Evolutionary conservation across 1,140 invertebrate genomes (phyloP).

Genomic region (Bombus haemorrhoidalis): DNA sequence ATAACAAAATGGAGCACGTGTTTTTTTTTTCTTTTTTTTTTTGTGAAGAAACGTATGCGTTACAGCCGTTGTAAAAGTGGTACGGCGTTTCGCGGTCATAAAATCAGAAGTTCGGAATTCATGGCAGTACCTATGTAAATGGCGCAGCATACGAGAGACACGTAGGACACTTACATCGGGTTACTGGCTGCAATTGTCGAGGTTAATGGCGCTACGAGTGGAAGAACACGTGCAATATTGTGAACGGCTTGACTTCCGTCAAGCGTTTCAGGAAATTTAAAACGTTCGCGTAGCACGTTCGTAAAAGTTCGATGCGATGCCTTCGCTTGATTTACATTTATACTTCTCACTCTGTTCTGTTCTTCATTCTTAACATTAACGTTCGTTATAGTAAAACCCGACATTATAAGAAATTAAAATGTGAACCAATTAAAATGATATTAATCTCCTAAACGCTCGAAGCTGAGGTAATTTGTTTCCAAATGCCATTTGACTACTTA

Average conservation of each 20-base stretch:
- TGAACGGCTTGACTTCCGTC: not conserved
- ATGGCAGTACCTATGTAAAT: not conserved
- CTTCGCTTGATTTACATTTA: not conserved
- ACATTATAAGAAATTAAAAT: too few species aligned
- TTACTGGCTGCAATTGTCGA: constrained; percentile 20
- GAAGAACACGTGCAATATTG: constrained; percentile 14
- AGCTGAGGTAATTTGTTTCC: too few species aligned
- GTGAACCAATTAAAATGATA: too few species aligned
- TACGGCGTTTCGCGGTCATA: not conserved
- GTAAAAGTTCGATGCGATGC: not conserved
- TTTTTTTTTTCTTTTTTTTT: too few species aligned
- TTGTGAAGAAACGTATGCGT: too few species aligned
- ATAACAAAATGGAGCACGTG: too few species aligned
- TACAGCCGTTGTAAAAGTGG: too few species aligned
- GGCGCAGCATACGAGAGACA: not conserved
- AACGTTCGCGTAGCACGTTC: not conserved
- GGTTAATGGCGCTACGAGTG: constrained; percentile 14
- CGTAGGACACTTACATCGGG: constrained; percentile 13
- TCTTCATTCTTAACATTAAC: too few species aligned
- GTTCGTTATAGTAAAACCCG: too few species aligned
- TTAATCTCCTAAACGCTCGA: too few species aligned
- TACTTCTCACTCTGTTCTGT: too few species aligned
- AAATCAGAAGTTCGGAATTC: not conserved
- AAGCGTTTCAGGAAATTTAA: not conserved
- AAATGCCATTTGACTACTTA: too few species aligned